phyloP scores from a whole-genome alignment of 2,113 vertebrate genomes.

The Albula glossodonta region DNA sequence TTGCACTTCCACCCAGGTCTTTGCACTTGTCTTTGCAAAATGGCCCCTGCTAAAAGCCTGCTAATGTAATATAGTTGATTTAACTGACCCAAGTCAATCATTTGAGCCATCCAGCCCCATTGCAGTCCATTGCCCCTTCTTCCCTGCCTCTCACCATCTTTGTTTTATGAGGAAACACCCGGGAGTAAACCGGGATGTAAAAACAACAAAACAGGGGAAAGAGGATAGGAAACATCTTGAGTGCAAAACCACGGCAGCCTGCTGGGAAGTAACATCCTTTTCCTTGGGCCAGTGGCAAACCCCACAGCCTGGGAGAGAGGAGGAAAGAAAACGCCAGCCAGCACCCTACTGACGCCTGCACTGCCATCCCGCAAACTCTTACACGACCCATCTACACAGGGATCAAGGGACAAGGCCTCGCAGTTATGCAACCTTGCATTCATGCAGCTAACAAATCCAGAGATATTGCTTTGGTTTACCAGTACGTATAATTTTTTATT shows the following conservation, averaged over 20 bases:
- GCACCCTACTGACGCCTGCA: too few species aligned
- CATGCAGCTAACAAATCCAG: neutral
- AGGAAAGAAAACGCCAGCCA: neutral
- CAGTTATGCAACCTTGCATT: neutral
- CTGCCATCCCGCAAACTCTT: too few species aligned
- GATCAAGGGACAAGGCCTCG: too few species aligned
- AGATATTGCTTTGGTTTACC: neutral
- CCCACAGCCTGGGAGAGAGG: neutral
- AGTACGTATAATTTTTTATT: neutral
- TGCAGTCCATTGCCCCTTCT: neutral
- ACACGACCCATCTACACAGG: too few species aligned
- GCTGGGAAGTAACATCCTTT: slow-evolving; percentile 4
- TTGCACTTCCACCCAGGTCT: too few species aligned
- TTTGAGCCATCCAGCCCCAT: neutral
- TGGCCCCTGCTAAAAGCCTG: too few species aligned
- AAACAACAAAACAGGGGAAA: slow-evolving; percentile 6
- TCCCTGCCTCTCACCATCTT: neutral
- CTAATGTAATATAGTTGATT: too few species aligned
- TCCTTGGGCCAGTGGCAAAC: slow-evolving; percentile 15
- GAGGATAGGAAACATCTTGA: neutral
- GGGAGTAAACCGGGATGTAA: neutral
- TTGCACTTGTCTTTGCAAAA: too few species aligned
- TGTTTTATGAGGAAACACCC: neutral
- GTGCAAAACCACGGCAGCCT: neutral
- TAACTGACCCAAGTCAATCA: too few species aligned